Percentiles rank a stretch among this genome's conserved stretches.
Conservation (phyloP, 2,113 vertebrate genomes). For the Chelonoidis abingdonii region DNA sequence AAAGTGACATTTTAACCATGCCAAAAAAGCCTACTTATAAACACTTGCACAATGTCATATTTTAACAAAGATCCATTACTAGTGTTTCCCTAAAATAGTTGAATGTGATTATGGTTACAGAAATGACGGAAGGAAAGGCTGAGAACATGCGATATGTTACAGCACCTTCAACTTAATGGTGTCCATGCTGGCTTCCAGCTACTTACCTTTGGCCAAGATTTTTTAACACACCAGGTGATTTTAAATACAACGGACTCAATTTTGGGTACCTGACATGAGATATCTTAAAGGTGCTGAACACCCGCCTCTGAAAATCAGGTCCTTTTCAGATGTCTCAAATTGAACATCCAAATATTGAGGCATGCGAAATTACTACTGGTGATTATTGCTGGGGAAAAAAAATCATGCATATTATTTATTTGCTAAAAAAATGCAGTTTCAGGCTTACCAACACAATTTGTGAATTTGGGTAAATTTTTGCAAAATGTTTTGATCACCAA, state of each 20-base stretch:
- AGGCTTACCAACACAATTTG: not conserved
- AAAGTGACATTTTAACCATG: not conserved
- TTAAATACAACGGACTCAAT: not conserved
- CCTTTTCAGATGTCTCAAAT: not conserved
- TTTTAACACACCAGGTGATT: not conserved
- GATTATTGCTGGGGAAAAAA: not conserved
- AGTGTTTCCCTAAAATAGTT: not conserved
- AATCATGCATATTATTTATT: not conserved
- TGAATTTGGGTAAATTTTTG: not conserved
- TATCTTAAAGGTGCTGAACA: not conserved
- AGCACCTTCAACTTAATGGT: not conserved
- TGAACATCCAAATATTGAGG: not conserved
- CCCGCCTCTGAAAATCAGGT: not conserved
- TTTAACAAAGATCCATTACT: conserved; percentile 32
- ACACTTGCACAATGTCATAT: not conserved
- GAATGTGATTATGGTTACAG: not conserved
- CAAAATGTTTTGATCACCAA: not conserved
- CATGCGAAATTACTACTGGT: not conserved
- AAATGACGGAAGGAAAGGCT: not conserved
- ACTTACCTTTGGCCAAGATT: not conserved
- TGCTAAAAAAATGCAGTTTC: not conserved
- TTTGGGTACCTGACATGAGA: not conserved
- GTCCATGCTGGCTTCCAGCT: not conserved
- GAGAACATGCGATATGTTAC: not conserved
- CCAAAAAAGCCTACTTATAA: not conserved